Base-by-base conservation (phyloP, 2,888 invertebrate species). In the Synergus laeviventris region DNA sequence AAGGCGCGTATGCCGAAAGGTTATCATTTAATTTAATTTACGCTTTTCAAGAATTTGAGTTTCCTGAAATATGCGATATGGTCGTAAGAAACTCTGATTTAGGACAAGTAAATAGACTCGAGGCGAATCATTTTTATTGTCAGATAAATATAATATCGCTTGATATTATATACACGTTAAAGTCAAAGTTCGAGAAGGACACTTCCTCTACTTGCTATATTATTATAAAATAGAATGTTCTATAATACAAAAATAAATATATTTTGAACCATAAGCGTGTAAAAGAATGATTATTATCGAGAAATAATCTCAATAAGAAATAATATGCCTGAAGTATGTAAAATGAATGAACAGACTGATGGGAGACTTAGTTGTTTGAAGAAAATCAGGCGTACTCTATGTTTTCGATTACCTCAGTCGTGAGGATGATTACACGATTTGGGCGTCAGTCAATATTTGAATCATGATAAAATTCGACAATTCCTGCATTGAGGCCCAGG, bases 391-490 rank as follows among this genome's bases (percentile, higher is more conserved):
- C 66, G 31, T 18, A 49, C 21, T 70, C 49, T 49, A 45, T 49
- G 45, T 31, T 70, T 49, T 70, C 70, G 70, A 70, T 70, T 70
- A 70, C 70, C 45, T 49, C 70, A 70, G 14, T 49, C 21, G 39
- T 64, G n/a, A 64, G 38, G 39, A 24, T 24, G 49, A 70, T 49
- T 70, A 70, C 70, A 36, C 11, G 49, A 70, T 70, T 49, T 49
- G 70, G 31, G 31, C 45, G 70, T 49, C n/a, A 45, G 49, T 49
- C 70, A 70, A 70, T 70, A 70, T 70, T 70, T 76, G 74, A 76
- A 7, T 59, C 12, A 36, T 12, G 79, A 79, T 81, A 76, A 78
- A 78, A 76, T 79, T 79, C 60, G 78, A 79, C 81, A 81, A 81
- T 79, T 75, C 78, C 59, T 45, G 39, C 74, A 79, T 81, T 81